Evolutionary conservation across 1,140 invertebrate genomes (phyloP), one percentile per base, ranked within the genome.

Genomic region (Sycophila sp.): DNA sequence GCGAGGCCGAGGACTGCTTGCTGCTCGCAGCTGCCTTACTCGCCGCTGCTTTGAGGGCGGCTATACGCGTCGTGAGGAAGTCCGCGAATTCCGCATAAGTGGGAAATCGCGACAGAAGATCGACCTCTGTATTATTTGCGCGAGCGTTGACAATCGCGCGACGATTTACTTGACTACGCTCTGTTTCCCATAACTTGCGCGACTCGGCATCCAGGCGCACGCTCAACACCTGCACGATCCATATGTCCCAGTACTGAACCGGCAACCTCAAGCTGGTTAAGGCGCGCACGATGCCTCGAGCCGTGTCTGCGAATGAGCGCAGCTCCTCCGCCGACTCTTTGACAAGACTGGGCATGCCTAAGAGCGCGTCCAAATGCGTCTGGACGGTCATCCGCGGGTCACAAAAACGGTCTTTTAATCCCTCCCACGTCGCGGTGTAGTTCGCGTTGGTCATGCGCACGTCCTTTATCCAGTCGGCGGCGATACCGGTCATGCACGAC

Each of bases 401-500:
- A 26, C 34, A 11, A 24, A 17, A 66, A n/a, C 64, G 24, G 15
- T 6, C 26, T 32, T 66, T 66, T 6, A 66, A 32, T 2, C 47
- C 64, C 13, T 53, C 7, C 64, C 64, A 66, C 11, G 64, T 55
- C 8, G 11, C 4, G 2, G 28, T 28, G 28, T 66, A 66, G 19
- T 66, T 53, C 3, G 11, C 28, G 8, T 40, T 26, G 5, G n/a
- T 53, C 7, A 32, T 53, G 8, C 6, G 17, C 3, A 56, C 36
- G 24, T 49, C 60, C 24, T 63, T 49, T 22, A 63, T 22, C 11
- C 42, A 30, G 4, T 69, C 53, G 24, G 67, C 70, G 19, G 78
- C 70, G 34, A 73, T 71, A 22, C 70, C 72, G 17, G 36, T 69
- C 15, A 79, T 38, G 22, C 70, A 74, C 0, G 56, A 60, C 28